Conservation (phyloP, 2,113 vertebrate genomes). For the Neomonachus schauinslandi region DNA sequence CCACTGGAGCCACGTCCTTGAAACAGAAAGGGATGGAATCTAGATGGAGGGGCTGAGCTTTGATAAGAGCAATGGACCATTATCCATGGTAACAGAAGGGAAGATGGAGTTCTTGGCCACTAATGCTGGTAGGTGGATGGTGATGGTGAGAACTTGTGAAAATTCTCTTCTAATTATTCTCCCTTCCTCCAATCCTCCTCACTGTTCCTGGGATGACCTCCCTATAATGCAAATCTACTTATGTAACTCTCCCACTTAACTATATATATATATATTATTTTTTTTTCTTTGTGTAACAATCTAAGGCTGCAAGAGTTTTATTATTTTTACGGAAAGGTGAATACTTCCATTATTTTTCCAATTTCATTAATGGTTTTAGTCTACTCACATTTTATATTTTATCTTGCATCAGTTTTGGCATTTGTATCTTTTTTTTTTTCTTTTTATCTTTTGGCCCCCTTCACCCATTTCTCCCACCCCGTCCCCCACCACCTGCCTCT, state of each 20-base stretch:
- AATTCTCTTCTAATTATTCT: not conserved
- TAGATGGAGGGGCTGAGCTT: not conserved
- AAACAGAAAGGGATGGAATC: not conserved
- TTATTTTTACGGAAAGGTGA: not conserved
- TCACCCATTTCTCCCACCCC: not conserved
- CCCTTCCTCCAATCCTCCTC: not conserved
- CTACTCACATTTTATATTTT: constrained; percentile 6
- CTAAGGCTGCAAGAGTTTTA: not conserved
- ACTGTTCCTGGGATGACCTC: not conserved
- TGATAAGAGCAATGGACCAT: not conserved
- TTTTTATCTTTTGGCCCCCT: not conserved
- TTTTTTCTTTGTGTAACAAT: not conserved
- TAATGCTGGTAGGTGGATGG: not conserved
- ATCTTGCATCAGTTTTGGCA: not conserved
- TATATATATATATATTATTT: not conserved
- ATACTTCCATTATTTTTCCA: not conserved
- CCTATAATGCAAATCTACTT: not conserved
- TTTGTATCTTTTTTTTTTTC: not conserved
- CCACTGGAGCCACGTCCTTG: not conserved
- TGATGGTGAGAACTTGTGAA: not conserved
- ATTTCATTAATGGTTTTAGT: not conserved
- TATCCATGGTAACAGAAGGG: not conserved
- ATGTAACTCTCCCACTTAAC: not conserved
- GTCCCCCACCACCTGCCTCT: not conserved
- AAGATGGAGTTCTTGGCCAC: not conserved